These are phyloP conservation scores for Lagothrix lagotricha DNA, from an alignment of 2,797 vertebrate species.

Conservation along the genomic window DNA sequence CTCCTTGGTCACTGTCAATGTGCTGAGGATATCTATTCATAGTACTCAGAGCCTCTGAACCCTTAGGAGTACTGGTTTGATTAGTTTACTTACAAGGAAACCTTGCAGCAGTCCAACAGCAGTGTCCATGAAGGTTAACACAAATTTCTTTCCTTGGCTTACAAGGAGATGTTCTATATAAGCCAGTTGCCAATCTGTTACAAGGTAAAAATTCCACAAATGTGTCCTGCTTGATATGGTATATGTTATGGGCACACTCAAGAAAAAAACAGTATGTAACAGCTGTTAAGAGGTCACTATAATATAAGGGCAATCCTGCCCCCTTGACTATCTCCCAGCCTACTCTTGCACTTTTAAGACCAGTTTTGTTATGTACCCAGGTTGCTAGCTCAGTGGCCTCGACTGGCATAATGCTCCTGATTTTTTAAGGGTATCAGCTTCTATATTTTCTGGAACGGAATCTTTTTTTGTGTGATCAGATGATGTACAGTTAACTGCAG, in stretches of 20 bases:
- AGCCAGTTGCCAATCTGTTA: not conserved
- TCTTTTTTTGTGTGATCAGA: not conserved
- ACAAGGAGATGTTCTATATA: not conserved
- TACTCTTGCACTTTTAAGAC: not conserved
- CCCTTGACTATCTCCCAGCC: not conserved
- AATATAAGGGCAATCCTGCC: not conserved
- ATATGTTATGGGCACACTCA: not conserved
- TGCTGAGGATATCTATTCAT: not conserved
- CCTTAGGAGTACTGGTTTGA: not conserved
- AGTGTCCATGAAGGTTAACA: not conserved
- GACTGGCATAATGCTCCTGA: not conserved
- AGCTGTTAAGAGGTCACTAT: not conserved
- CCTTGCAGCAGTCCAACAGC: not conserved
- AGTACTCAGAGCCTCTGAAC: not conserved
- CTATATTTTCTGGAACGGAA: not conserved
- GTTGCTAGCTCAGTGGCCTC: not conserved
- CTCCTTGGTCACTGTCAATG: not conserved
- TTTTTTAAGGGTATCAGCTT: not conserved
- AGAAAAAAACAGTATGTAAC: not conserved
- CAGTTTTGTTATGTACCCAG: not conserved
- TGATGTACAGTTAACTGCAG: not conserved
- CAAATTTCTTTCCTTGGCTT: not conserved
- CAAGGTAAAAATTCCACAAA: not conserved
- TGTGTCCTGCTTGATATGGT: not conserved
- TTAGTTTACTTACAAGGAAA: not conserved